Evolutionary conservation across 1,140 invertebrate species (phyloP).

Genomic region (Ericerus pela): DNA sequence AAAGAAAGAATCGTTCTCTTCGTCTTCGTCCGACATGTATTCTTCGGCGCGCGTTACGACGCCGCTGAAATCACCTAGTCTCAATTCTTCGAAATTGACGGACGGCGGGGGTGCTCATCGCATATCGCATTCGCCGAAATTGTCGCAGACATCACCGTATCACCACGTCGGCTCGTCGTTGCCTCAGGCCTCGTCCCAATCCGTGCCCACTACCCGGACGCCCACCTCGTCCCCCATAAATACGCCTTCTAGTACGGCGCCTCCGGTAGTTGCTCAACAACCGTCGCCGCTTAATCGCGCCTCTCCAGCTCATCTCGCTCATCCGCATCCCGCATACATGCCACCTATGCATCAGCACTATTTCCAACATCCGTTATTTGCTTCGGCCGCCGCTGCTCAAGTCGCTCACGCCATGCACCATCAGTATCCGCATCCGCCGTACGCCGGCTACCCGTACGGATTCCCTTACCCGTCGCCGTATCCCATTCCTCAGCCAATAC

Average conservation of each 20-base stretch:
- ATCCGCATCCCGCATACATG: constrained; percentile 44
- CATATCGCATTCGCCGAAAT: constrained; percentile 24
- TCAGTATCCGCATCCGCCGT: constrained; percentile 49
- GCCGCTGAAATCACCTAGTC: constrained; percentile 25
- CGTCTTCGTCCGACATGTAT: no score
- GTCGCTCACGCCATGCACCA: constrained; percentile 24
- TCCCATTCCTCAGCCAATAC: constrained; percentile 53
- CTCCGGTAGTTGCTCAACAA: constrained; percentile 48
- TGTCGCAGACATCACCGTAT: constrained; percentile 22
- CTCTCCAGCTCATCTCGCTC: constrained; percentile 41
- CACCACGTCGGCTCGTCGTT: no score
- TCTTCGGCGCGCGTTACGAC: constrained; percentile 30
- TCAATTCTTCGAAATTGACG: constrained; percentile 17
- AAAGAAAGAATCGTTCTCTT: constrained; percentile 51
- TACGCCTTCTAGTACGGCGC: constrained; percentile 43
- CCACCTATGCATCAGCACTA: constrained; percentile 47
- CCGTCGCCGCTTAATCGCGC: constrained; percentile 36
- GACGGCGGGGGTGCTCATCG: constrained; percentile 30
- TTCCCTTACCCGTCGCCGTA: constrained; percentile 48
- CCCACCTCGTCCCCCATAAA: constrained; percentile 13
- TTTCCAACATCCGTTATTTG: constrained; percentile 47
- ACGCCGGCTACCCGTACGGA: constrained; percentile 45
- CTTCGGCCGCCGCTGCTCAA: constrained; percentile 44
- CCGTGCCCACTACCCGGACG: constrained; percentile 5
- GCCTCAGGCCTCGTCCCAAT: not conserved